Evolutionary conservation across 2,113 vertebrate genomes (phyloP).

Genomic region (Cepphus grylle): DNA sequence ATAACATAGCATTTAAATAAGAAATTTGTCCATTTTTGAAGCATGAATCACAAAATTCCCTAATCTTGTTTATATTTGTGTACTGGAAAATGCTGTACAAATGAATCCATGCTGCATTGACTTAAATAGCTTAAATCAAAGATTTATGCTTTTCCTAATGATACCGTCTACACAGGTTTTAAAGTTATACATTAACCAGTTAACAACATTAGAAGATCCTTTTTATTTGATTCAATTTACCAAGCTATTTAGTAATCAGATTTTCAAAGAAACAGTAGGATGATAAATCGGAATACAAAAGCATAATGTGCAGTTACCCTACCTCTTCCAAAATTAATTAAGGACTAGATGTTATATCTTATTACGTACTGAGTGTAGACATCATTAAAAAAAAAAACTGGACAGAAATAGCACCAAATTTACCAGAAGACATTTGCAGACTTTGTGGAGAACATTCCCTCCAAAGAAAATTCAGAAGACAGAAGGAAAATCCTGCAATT

Average conservation of each 20-base stretch:
- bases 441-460: neutral
- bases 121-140: neutral
- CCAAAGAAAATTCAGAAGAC: neutral
- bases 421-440: neutral
- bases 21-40: neutral
- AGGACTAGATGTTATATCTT: neutral
- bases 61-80: neutral
- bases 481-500: neutral
- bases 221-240: conserved; percentile 14
- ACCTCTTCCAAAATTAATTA: conserved; percentile 1
- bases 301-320: neutral
- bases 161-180: neutral
- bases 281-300: neutral
- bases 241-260: neutral
- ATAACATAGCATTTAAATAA: neutral
- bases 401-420: neutral
- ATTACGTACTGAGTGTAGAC: neutral
- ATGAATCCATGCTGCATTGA: neutral
- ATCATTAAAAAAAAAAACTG: neutral
- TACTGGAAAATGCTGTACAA: neutral
- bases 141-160: neutral
- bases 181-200: neutral
- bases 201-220: neutral
- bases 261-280: neutral
- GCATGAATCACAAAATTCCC: neutral